Evolutionary conservation across 2,113 vertebrate genomes (phyloP).

Genomic region (Pangasianodon gigas): DNA sequence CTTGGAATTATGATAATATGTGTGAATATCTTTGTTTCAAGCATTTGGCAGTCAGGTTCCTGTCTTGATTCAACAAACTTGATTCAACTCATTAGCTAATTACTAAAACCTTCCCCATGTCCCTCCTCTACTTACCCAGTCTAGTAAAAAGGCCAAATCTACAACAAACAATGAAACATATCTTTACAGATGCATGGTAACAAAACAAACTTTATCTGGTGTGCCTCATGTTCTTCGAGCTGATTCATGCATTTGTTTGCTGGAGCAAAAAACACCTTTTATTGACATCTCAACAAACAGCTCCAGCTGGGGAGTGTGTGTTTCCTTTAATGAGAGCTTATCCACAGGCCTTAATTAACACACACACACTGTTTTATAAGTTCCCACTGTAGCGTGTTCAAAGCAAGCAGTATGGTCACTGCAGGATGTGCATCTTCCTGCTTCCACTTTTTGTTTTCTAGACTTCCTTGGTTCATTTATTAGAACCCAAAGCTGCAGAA

Average conservation of each 20-base stretch:
- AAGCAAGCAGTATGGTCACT: conserved; percentile 67
- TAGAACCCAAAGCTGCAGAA: conserved; percentile 55
- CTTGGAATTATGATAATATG: not conserved
- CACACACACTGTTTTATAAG: conserved; percentile 75
- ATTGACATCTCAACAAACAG: conserved; percentile 31
- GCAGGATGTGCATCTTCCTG: conserved; percentile 66
- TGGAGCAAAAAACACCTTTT: conserved; percentile 31
- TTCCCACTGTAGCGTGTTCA: conserved; percentile 69
- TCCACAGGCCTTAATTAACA: conserved; percentile 69
- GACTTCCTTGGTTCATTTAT: conserved; percentile 66
- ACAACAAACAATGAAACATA: not conserved
- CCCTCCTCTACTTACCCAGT: not conserved
- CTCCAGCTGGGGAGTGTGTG: conserved; percentile 36
- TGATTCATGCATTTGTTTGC: conserved; percentile 12
- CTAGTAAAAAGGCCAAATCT: not conserved
- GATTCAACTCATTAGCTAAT: not conserved
- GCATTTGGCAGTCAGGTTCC: not conserved
- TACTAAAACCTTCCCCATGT: not conserved
- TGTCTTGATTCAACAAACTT: not conserved
- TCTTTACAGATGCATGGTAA: not conserved
- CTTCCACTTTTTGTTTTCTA: conserved; percentile 65
- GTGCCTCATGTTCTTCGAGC: not conserved
- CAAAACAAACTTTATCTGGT: not conserved
- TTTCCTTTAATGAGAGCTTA: conserved; percentile 61
- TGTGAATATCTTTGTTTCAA: conserved; percentile 17